phyloP scores from a whole-genome alignment of 2,888 invertebrate genomes.

The Lithosia quadra region DNA sequence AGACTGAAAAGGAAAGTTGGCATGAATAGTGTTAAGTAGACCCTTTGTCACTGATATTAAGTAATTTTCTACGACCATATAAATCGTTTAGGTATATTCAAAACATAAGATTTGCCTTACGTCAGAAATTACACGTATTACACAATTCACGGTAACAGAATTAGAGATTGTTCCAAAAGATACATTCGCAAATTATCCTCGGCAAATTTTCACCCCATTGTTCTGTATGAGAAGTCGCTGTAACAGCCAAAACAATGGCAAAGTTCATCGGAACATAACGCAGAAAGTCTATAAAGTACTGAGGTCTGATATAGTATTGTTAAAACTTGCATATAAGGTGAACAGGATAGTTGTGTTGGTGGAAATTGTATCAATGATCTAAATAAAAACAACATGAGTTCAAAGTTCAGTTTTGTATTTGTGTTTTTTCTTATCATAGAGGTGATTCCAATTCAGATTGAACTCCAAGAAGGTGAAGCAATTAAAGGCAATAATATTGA shows the following conservation, averaged over 20 bases:
- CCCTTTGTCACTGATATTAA: too few relatives aligned
- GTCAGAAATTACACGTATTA: constrained; percentile 64
- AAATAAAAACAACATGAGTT: constrained; percentile 34
- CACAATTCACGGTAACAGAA: constrained; percentile 61
- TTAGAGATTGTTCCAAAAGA: constrained; percentile 74
- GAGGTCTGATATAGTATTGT: constrained; percentile 69
- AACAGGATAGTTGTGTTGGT: constrained; percentile 62
- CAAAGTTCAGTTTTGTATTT: constrained; percentile 38
- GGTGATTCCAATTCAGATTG: constrained; percentile 74
- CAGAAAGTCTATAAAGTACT: constrained; percentile 82
- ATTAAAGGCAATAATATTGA: constrained; percentile 71
- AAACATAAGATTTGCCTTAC: constrained; percentile 32
- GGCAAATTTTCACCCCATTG: constrained; percentile 85
- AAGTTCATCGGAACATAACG: constrained; percentile 85
- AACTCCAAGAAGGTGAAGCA: constrained; percentile 75
- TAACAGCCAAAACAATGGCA: constrained; percentile 84
- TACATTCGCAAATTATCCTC: constrained; percentile 75
- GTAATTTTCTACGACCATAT: too few relatives aligned
- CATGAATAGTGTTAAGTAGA: not conserved
- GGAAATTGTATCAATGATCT: constrained; percentile 31
- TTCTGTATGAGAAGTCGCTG: constrained; percentile 80
- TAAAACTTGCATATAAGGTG: constrained; percentile 73
- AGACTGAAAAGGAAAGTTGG: not conserved
- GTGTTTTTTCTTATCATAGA: constrained; percentile 57
- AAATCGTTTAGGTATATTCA: constrained; percentile 20